Base-by-base conservation (phyloP, 1,140 invertebrate species). In the Drosophila jambulina region DNA sequence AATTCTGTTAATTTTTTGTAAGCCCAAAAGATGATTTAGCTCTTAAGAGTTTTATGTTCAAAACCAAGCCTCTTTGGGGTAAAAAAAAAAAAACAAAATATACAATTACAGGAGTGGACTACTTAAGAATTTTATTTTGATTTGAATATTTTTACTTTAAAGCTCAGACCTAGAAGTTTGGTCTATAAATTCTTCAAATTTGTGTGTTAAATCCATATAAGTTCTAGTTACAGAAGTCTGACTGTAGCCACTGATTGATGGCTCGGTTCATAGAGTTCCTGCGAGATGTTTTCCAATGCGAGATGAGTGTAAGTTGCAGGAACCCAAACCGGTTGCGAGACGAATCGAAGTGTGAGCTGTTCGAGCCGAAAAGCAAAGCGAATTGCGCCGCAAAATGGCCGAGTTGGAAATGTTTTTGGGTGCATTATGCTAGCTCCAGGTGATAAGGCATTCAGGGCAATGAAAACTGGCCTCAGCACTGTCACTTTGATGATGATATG, bases 291-390 rank as follows among this genome's bases (percentile, higher is more conserved):
- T 43, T 32, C 29, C 62, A 48, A 25, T 64, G 25, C 29, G 38
- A 64, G 43, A 40, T 67, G 65, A 67, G 64, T 48, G 40, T 34
- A 40, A 58, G 29, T 21, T 70, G 13, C 68, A 72, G 69, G 69
- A 72, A 72, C 36, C n/a, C 69, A 72, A 72, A 72, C 69, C 67
- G 69, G 69, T 72, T 72, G 42, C 54, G 68, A 36, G 34, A 42
- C 69, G 36, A 58, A 71, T 40, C 27, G 42, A 48, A 59, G 13
- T n/a, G 34, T 25, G 48, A 38, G 59, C 36, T 23, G 64, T 23
- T 29, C 21, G 27, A 38, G 15, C 40, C 57, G 21, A 46, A 45
- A 43, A 42, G 38, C 56, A 40, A 61, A 62, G 13, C 27, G 32
- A 65, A 32, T 46, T 67, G 46, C 45, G 45, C 21, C 23, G 15